A percentile compares a stretch with the other conserved stretches of the same genome.
These are phyloP conservation scores for Argyresthia albistria DNA, from an alignment of 2,888 invertebrate genomes.

Conservation along the genomic window DNA sequence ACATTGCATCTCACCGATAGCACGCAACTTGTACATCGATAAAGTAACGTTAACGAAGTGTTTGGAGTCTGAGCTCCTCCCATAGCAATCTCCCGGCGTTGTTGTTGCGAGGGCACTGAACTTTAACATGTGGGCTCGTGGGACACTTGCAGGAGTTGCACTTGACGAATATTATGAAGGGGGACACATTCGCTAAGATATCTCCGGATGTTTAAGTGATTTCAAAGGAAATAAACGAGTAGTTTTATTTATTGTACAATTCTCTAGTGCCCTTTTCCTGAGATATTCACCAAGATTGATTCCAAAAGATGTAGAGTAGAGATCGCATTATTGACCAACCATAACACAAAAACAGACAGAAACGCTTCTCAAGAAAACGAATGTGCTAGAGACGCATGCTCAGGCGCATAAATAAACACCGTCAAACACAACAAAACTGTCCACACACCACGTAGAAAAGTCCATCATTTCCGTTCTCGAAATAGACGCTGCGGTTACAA, in stretches of 20 bases:
- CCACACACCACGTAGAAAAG: neutral
- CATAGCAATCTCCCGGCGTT: neutral
- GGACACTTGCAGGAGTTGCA: too few relatives aligned
- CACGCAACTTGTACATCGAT: slow-evolving; percentile 1
- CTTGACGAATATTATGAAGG: neutral
- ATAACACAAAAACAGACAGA: neutral
- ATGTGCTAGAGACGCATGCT: neutral
- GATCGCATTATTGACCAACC: neutral
- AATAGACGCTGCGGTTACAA: slow-evolving; percentile 1
- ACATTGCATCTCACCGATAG: neutral
- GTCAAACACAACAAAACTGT: neutral
- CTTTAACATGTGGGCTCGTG: neutral
- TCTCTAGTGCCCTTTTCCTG: too few relatives aligned
- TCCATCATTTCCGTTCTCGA: slow-evolving; percentile 3
- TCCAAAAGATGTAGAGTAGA: neutral
- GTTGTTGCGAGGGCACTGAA: neutral
- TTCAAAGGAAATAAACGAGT: too few relatives aligned
- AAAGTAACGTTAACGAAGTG: slow-evolving; percentile 4
- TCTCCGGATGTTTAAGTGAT: too few relatives aligned
- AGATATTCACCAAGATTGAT: neutral
- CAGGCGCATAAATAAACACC: neutral
- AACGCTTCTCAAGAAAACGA: neutral
- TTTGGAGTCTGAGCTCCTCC: neutral
- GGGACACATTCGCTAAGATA: too few relatives aligned
- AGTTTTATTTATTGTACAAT: too few relatives aligned